Evolutionary conservation across 2,888 invertebrate genomes (phyloP).

Genomic region (Limenitis camilla): DNA sequence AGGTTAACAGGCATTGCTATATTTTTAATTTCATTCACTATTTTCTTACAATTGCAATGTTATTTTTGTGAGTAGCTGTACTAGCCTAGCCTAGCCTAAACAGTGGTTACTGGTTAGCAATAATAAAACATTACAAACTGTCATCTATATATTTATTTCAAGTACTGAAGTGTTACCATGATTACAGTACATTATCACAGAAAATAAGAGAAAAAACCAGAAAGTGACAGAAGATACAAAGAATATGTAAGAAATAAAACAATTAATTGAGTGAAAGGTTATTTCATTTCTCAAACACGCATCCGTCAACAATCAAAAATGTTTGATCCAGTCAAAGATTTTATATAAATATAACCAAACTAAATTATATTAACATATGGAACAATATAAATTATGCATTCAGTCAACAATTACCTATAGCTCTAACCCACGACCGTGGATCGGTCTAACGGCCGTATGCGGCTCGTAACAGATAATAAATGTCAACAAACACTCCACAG

Average conservation of each 20-base stretch:
- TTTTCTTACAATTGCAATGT: too few species aligned
- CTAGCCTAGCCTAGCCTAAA: too few species aligned
- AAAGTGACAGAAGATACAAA: slow-evolving; percentile 22
- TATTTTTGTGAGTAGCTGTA: too few species aligned
- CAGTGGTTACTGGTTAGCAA: neutral
- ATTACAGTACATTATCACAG: slow-evolving; percentile 22
- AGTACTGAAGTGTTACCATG: slow-evolving; percentile 11
- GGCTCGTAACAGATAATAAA: slow-evolving; percentile 23
- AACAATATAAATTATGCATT: slow-evolving; percentile 60
- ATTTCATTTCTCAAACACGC: slow-evolving; percentile 28
- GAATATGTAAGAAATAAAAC: slow-evolving; percentile 30
- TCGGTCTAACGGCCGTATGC: neutral
- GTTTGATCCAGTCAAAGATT: slow-evolving; percentile 69
- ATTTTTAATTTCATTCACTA: too few species aligned
- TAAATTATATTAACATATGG: slow-evolving; percentile 41
- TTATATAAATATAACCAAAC: slow-evolving; percentile 38
- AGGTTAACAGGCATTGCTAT: too few species aligned
- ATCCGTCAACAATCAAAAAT: slow-evolving; percentile 53
- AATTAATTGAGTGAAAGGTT: slow-evolving; percentile 34
- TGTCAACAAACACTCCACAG: slow-evolving; percentile 24
- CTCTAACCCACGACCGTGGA: slow-evolving; percentile 13
- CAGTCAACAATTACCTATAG: slow-evolving; percentile 49
- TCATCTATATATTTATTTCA: slow-evolving; percentile 21
- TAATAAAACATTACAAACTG: slow-evolving; percentile 10
- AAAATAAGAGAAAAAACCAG: slow-evolving; percentile 21